Conservation (phyloP, 2,113 vertebrate genomes). For the Hucho hucho region DNA sequence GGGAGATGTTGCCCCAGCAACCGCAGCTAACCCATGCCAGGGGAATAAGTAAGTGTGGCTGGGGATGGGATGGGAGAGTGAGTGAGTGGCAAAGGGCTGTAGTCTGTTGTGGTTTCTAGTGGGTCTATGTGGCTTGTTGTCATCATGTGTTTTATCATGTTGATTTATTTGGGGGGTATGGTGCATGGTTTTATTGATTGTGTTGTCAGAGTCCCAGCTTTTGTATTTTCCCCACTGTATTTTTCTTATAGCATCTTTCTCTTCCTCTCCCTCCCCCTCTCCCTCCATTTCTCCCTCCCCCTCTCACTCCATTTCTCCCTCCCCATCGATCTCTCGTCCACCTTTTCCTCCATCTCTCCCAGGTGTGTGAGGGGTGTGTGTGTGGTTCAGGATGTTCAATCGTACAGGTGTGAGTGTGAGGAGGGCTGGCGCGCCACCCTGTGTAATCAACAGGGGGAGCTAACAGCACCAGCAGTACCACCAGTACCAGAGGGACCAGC, state of each 20-base stretch:
- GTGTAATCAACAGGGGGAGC: conserved; percentile 82
- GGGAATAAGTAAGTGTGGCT: conserved; percentile 82
- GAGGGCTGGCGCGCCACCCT: conserved; percentile 84
- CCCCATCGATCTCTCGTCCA: neutral
- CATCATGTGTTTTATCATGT: neutral
- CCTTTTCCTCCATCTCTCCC: neutral
- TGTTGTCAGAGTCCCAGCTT: too few relatives aligned
- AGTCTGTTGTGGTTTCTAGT: neutral
- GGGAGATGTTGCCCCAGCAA: conserved; percentile 31
- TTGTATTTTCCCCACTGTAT: neutral
- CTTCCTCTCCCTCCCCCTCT: too few relatives aligned
- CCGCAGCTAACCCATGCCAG: conserved; percentile 75
- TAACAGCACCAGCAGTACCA: conserved; percentile 19
- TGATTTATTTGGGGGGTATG: neutral
- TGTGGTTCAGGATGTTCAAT: conserved; percentile 80
- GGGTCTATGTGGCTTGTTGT: neutral
- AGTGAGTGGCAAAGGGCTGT: neutral
- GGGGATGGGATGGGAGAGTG: neutral
- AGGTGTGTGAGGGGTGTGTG: conserved; percentile 90
- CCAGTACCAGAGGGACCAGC: neutral
- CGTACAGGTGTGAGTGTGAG: conserved; percentile 90
- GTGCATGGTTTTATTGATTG: neutral
- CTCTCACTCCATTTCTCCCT: neutral
- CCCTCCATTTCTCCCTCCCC: too few relatives aligned
- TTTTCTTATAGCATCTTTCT: neutral